Percentiles rank a stretch among this genome's conserved stretches.
These are phyloP conservation scores for Agrochola circellaris DNA, from an alignment of 2,888 invertebrate genomes.

Conservation along the genomic window DNA sequence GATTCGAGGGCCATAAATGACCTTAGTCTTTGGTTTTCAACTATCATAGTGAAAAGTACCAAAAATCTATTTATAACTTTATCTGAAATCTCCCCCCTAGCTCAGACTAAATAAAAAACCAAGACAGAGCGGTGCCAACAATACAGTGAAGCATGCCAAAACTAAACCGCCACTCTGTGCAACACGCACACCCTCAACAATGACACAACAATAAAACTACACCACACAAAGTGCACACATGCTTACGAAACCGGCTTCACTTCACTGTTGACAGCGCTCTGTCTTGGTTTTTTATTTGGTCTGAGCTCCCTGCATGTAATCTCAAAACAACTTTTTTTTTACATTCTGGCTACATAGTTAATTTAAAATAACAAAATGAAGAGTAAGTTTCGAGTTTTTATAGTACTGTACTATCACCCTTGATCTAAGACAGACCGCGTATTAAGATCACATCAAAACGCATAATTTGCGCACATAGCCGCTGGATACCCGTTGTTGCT, in stretches of 20 bases:
- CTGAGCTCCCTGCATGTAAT: background rate
- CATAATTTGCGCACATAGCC: slow-evolving; percentile 60
- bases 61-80: too few relatives aligned
- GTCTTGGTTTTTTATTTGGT: too few relatives aligned
- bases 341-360: background rate
- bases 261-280: too few relatives aligned
- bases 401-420: slow-evolving; percentile 60
- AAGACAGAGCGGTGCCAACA: too few relatives aligned
- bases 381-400: slow-evolving; percentile 39
- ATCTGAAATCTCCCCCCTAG: background rate
- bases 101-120: too few relatives aligned
- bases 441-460: slow-evolving; percentile 66
- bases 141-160: too few relatives aligned
- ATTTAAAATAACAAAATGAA: background rate
- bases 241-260: too few relatives aligned
- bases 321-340: background rate
- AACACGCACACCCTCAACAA: too few relatives aligned
- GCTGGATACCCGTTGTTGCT: slow-evolving; percentile 43
- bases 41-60: background rate
- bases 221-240: too few relatives aligned
- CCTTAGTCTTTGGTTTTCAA: too few relatives aligned
- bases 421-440: slow-evolving; percentile 65
- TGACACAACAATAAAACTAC: too few relatives aligned
- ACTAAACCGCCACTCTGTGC: too few relatives aligned
- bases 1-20: background rate